Evolutionary conservation across 2,113 vertebrate species (phyloP).

Genomic region (Piprites chloris): DNA sequence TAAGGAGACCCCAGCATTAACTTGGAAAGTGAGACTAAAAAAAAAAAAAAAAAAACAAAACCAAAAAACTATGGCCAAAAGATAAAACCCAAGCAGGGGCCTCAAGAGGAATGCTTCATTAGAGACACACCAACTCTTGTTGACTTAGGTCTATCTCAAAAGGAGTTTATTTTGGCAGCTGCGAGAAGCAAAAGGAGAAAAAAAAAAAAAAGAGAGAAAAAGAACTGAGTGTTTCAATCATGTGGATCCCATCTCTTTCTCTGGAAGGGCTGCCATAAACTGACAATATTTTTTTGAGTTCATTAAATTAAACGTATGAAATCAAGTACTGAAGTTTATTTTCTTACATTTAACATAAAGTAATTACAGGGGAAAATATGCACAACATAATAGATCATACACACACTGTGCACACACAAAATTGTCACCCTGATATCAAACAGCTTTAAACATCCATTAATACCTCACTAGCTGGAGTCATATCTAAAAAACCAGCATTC

Average conservation of each 20-base stretch:
- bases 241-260: not conserved
- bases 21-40: not conserved
- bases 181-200: not conserved
- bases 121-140: slow-evolving; percentile 20
- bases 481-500: not conserved
- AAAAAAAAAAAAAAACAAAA: not conserved
- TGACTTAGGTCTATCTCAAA: slow-evolving; percentile 26
- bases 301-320: not conserved
- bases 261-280: not conserved
- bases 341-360: not conserved
- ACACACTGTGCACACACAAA: not conserved
- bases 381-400: not conserved
- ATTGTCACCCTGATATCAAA: not conserved
- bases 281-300: not conserved
- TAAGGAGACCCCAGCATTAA: not conserved
- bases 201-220: not conserved
- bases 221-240: not conserved
- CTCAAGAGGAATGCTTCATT: slow-evolving; percentile 40
- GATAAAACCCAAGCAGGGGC: slow-evolving; percentile 30
- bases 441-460: not conserved
- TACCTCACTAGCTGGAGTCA: not conserved
- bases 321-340: not conserved
- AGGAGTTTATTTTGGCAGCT: slow-evolving; percentile 63
- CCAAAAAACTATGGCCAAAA: not conserved
- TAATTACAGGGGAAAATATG: not conserved